phyloP scores from a whole-genome alignment of 2,888 invertebrate species.

The Habrosyne pyritoides region DNA sequence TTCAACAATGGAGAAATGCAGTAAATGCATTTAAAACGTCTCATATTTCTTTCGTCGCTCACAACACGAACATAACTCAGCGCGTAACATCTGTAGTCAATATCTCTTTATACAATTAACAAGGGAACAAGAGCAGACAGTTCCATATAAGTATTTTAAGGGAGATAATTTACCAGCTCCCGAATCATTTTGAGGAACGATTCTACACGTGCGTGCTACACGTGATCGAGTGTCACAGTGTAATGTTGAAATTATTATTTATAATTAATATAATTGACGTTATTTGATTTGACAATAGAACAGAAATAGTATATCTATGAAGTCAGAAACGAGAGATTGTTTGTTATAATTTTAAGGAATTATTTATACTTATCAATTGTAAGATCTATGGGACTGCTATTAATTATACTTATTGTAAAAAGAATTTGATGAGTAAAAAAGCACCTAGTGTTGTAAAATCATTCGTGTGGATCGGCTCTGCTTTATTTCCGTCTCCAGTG shows the following conservation, averaged over 20 bases:
- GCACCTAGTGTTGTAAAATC: constrained; percentile 31
- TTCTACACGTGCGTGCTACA: constrained; percentile 44
- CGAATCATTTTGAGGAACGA: constrained; percentile 39
- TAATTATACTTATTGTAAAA: constrained; percentile 5
- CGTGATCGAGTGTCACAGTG: constrained; percentile 13
- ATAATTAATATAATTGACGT: not conserved
- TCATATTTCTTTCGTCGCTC: constrained; percentile 75
- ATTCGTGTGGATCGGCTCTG: constrained; percentile 50
- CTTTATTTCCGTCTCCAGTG: constrained; percentile 67
- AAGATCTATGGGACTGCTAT: not conserved
- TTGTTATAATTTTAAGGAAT: too few species aligned
- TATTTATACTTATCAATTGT: not conserved
- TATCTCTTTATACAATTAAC: constrained; percentile 80
- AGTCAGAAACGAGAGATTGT: not conserved
- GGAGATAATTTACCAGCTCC: constrained; percentile 65
- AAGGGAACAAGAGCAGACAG: constrained; percentile 67
- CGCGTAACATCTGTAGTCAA: constrained; percentile 77
- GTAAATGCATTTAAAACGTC: constrained; percentile 59
- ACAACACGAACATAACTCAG: constrained; percentile 69
- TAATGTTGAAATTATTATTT: not conserved
- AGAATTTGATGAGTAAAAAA: constrained; percentile 27
- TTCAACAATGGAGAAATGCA: constrained; percentile 55
- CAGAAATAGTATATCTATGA: not conserved
- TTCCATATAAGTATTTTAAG: constrained; percentile 71
- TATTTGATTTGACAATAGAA: not conserved